Evolutionary conservation across 2,888 invertebrate species (phyloP).

Genomic region (Altica lythri): DNA sequence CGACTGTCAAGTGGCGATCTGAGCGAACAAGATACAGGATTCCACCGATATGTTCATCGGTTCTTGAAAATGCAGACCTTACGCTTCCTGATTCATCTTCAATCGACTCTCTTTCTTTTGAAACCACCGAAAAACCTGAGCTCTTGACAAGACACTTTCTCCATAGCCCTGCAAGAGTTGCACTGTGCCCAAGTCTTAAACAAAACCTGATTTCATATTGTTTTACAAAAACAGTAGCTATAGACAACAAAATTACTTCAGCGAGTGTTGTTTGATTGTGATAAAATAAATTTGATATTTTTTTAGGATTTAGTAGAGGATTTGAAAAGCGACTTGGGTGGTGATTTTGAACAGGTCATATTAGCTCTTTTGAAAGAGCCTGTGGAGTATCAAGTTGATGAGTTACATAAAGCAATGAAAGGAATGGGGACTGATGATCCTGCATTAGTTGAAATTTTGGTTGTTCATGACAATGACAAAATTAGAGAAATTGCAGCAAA

Average conservation of each 20-base stretch:
- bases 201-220: too few species aligned
- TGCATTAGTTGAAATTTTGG: slow-evolving; percentile 77
- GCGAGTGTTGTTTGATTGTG: neutral
- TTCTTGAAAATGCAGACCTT: too few species aligned
- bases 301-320: slow-evolving; percentile 75
- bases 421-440: slow-evolving; percentile 76
- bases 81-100: too few species aligned
- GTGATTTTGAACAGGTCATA: slow-evolving; percentile 83
- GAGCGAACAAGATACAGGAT: too few species aligned
- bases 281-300: slow-evolving; percentile 14
- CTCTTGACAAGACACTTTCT: too few species aligned
- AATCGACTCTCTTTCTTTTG: too few species aligned
- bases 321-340: slow-evolving; percentile 84
- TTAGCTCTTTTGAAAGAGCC: slow-evolving; percentile 82
- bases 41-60: too few species aligned
- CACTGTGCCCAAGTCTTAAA: too few species aligned
- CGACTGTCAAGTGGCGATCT: too few species aligned
- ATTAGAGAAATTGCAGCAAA: slow-evolving; percentile 76
- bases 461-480: slow-evolving; percentile 82
- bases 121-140: too few species aligned
- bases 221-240: too few species aligned
- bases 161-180: too few species aligned
- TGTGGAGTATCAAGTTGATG: slow-evolving; percentile 79
- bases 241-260: neutral
- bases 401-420: slow-evolving; percentile 73